Percentiles rank a stretch among this genome's conserved stretches.
These are phyloP conservation scores for Plemyria rubiginata DNA, from an alignment of 2,888 invertebrate genomes.

Conservation along the genomic window DNA sequence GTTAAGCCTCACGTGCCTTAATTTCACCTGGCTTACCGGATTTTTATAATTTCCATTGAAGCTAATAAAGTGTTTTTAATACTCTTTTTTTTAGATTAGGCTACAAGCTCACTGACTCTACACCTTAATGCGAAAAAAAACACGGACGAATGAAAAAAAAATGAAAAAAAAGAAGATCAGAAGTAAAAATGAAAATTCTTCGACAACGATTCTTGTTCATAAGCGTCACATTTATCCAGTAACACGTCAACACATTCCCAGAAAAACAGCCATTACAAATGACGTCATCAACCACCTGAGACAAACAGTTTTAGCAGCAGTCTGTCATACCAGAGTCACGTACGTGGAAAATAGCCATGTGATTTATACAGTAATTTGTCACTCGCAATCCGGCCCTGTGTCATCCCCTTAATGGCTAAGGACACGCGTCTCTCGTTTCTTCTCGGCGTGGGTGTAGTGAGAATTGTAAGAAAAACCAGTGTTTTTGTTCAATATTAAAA, in stretches of 20 bases:
- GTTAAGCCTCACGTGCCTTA: too few species aligned
- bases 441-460: conserved; percentile 52
- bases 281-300: conserved; percentile 57
- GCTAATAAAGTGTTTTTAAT: too few species aligned
- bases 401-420: conserved; percentile 61
- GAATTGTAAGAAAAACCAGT: conserved; percentile 9
- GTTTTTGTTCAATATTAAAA: background rate
- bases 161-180: too few species aligned
- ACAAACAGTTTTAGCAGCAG: conserved; percentile 45
- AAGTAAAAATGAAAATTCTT: too few species aligned
- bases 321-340: conserved; percentile 62
- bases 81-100: too few species aligned
- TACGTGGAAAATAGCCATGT: conserved; percentile 55
- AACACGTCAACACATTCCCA: conserved; percentile 16
- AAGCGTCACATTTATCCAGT: background rate
- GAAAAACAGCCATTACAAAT: conserved; percentile 50
- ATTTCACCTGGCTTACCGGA: too few species aligned
- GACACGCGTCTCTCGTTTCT: conserved; percentile 67
- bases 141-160: too few species aligned
- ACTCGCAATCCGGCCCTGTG: conserved; percentile 69
- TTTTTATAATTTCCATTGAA: too few species aligned
- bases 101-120: too few species aligned
- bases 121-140: too few species aligned
- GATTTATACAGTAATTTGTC: conserved; percentile 70
- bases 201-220: too few species aligned